These are phyloP conservation scores for Tiphia femorata DNA, from an alignment of 2,888 invertebrate species.

Conservation along the genomic window DNA sequence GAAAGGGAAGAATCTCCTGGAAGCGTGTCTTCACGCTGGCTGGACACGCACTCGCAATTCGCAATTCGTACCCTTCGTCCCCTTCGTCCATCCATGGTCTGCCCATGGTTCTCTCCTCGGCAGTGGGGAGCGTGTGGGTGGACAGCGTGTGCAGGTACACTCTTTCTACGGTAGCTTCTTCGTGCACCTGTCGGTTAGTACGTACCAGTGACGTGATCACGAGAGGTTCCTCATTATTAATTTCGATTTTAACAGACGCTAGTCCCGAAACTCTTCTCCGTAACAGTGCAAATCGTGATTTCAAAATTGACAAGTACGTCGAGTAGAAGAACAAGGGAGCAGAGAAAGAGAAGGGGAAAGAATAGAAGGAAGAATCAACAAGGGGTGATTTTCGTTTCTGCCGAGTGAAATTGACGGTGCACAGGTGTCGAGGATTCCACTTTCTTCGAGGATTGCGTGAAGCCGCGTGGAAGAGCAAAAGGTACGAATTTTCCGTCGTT, in stretches of 20 bases:
- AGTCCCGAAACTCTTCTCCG: background rate
- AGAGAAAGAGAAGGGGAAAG: too few relatives aligned
- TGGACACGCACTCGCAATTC: slow-evolving; percentile 63
- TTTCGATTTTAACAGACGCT: background rate
- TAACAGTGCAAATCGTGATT: too few relatives aligned
- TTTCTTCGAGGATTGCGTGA: too few relatives aligned
- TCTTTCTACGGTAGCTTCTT: slow-evolving; percentile 45
- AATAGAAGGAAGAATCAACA: too few relatives aligned
- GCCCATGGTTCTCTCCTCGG: slow-evolving; percentile 48
- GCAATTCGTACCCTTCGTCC: slow-evolving; percentile 51
- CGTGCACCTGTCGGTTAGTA: slow-evolving; percentile 41
- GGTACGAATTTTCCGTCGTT: too few relatives aligned
- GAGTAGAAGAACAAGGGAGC: too few relatives aligned
- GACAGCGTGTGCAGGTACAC: slow-evolving; percentile 39
- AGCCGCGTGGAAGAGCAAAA: too few relatives aligned
- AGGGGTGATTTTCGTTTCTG: too few relatives aligned
- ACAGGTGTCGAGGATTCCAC: too few relatives aligned
- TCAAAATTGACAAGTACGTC: too few relatives aligned
- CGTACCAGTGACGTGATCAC: slow-evolving; percentile 45
- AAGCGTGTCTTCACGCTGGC: slow-evolving; percentile 66
- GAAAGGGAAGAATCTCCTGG: slow-evolving; percentile 63
- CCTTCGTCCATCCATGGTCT: slow-evolving; percentile 36
- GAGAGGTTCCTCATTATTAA: slow-evolving; percentile 6
- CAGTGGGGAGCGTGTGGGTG: too few relatives aligned
- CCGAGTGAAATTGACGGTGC: too few relatives aligned